Evolutionary conservation across 1,140 invertebrate genomes (phyloP), one percentile per base, ranked within the genome.

Genomic region (Pseudomyrmex concolor): DNA sequence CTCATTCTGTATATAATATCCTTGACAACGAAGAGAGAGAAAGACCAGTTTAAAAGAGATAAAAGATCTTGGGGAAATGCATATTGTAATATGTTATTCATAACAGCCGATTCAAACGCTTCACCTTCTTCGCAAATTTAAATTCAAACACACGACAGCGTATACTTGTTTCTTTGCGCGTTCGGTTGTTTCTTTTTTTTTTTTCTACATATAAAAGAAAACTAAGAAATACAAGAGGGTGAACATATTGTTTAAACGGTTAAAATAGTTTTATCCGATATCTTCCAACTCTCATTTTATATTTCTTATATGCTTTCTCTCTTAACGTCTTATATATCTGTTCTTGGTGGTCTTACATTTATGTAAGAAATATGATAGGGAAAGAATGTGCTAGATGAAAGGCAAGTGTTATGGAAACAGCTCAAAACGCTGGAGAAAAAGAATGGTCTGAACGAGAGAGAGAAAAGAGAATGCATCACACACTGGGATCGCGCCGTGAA

Each of bases 311-410:
- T 7, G 34, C 34, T 34, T 34, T 34, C 34, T 34, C 34, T 34
- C 34, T 0, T 34, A 34, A 34, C 34, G 34, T 34, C 34, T 59
- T 48, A 1, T 48, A 2, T 22, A 13, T 51, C 17, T 82, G 7
- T 8, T 22, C 15, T 7, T 63, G 3, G 17, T 22, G n/a, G n/a
- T n/a, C n/a, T 63, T 17, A 13, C 15, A 8, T 43, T 15, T n/a
- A 50, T 73, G 43, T 62, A 45, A 82, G 70, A 74, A 82, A 82
- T 82, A 63, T 48, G 78, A 82, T 63, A 48, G 12, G 50, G 55
- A 48, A 73, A 59, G 64, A 80, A 68, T 25, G 70, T 25, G 50
- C 34, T 9, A 70, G 70, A 82, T 82, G 78, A 82, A 82, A 82
- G 78, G 15, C 78, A 48, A 71, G 78, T 63, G 57, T 63, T 82